Base-by-base conservation (phyloP, 2,888 invertebrate genomes). In the Gryllus longicercus region DNA sequence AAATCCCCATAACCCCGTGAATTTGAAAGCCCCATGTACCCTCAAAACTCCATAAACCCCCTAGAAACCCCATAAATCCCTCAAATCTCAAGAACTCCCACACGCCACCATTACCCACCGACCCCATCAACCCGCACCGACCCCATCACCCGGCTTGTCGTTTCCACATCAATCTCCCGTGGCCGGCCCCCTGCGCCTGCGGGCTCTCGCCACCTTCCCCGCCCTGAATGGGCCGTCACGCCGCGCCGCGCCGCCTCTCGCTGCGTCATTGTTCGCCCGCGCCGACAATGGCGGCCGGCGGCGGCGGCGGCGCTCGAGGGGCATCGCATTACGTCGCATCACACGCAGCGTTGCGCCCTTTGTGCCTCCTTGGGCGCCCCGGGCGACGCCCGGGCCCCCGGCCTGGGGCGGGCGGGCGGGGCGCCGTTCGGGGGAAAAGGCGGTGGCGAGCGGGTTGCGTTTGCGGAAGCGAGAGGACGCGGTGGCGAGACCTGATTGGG, bases 321-420 rank as follows among this genome's bases (percentile, higher is more conserved):
- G 82, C 82, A 76, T 82, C 81, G 77, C 80, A 78, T 82, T 81
- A 81, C 81, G 81, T 79, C 80, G 81, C 78, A 74, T 82, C 80
- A 81, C 80, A 79, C 82, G 79, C 79, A 50, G 77, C 80, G 79
- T 51, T 82, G 82, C 74, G 25, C 79, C 75, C 82, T 82, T 82
- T 82, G 82, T 82, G 78, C 77, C 51, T 74, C 74, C 80, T 50
- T 77, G 76, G 51, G 77, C 80, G 79, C 21, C 21, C 21, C 79
- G 77, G 74, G 49, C 77, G 77, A 21, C 1, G 11, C 10, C 76
- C 23, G 11, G 5, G 16, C 25, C 12, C 16, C 21, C 1, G 21
- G 23, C 25, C 50, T 50, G 25, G 78, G 74, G 77, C 74, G 77
- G 23, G 25, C 18, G 38, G 38, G 38, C 5, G 5, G 4, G 63